Evolutionary conservation across 2,113 vertebrate genomes (phyloP), one percentile per base, ranked within the genome.

Genomic region (Dromaius novaehollandiae): DNA sequence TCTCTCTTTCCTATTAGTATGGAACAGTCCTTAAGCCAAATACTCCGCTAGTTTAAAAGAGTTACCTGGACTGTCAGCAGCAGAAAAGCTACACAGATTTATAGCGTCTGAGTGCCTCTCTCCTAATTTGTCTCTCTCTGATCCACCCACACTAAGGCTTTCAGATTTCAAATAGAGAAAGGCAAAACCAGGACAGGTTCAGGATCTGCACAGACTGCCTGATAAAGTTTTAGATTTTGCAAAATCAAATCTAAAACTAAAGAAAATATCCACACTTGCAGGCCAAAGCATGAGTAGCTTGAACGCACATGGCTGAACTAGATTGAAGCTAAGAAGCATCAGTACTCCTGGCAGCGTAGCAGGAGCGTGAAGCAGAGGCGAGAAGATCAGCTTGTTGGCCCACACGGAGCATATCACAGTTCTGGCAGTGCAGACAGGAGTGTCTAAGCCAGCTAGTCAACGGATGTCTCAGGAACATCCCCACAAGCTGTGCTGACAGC

Each of bases 11-110:
- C 94, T 89, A 78, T 89, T 89, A 95, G 51, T 18, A 65, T 18
- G 20, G 40, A 65, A 66, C 32, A 71, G 74, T 79, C 83, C 70
- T 75, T 91, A 66, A 89, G 76, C 51, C 89, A 80, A 84, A 36
- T 56, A 60, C 81, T 94, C 51, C 13, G 1, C 36, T 70, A 50
- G 4, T 80, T 89, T 83, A 81, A 91, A 76, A 40, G 82, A 89
- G 79, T 86, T 93, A 95, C 93, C 82, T 92, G 91, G 56, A 34
- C 88, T 91, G 76, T n/a, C 84, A 95, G 85, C 42, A 87, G 44
- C 76, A 90, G 60, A 63, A 73, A 75, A 78, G n/a, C 87, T 38
- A 36, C 32, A 51, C 46, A 60, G 50, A 90, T 78, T 82, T 71
- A 13, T 26, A 17, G 46, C 40, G 46, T 73, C 40, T 12, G 28